phyloP scores from a whole-genome alignment of 2,888 invertebrate species.

The Drosophila barbarae region DNA sequence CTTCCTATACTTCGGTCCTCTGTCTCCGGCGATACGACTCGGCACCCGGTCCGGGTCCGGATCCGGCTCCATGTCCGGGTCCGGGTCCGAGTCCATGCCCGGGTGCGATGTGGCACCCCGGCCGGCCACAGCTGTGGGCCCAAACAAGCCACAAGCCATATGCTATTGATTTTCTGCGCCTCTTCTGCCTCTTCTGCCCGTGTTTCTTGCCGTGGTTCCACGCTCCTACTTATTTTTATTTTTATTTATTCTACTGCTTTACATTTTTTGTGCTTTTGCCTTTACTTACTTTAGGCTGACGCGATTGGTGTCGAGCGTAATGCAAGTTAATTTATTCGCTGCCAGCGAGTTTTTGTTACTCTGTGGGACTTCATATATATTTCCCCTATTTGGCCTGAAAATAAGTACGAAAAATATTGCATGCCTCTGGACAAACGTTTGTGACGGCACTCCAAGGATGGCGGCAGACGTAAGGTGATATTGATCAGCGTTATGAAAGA shows the following conservation, averaged over 20 bases:
- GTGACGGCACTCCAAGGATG: conserved; percentile 49
- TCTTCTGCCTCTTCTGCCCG: conserved; percentile 12
- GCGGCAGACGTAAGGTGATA: conserved; percentile 24
- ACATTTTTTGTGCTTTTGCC: conserved; percentile 20
- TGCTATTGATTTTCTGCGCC: conserved; percentile 75
- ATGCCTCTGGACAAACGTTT: conserved; percentile 38
- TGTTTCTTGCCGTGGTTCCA: conserved; percentile 14
- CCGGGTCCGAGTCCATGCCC: conserved; percentile 14
- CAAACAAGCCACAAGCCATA: conserved; percentile 65
- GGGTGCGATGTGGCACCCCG: conserved; percentile 38
- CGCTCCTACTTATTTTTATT: conserved; percentile 17
- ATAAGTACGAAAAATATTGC: conserved; percentile 46
- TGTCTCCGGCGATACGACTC: conserved; percentile 5
- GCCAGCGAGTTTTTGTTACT: conserved; percentile 52
- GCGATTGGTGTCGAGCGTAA: conserved; percentile 60
- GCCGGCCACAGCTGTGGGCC: conserved; percentile 45
- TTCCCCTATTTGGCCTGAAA: conserved; percentile 12
- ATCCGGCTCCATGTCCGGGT: conserved; percentile 13
- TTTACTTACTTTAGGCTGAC: conserved; percentile 38
- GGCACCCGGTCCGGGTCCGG: conserved; percentile 16
- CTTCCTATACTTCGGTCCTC: conserved; percentile 2
- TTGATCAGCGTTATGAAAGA: conserved; percentile 27
- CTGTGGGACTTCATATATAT: conserved; percentile 30
- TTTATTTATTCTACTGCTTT: conserved; percentile 27
- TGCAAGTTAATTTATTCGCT: conserved; percentile 65